Conservation (phyloP, 2,797 vertebrate genomes). For the Xiphorhynchus erythropygius region DNA sequence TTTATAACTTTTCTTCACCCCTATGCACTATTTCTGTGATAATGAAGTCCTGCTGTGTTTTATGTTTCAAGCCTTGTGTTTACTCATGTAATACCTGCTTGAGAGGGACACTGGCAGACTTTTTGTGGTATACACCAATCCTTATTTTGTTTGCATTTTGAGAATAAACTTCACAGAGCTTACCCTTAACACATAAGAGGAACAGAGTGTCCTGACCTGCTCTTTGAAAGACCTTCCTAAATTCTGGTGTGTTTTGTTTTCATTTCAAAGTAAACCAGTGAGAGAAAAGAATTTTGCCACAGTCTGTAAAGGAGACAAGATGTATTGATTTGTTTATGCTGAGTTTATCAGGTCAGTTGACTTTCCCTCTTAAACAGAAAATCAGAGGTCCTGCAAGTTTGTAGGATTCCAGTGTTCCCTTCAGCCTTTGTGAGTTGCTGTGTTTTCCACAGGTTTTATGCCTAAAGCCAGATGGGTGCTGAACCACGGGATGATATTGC, state of each 20-base stretch:
- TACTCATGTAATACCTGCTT: fast-evolving
- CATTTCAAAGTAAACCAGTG: neutral
- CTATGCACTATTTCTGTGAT: neutral
- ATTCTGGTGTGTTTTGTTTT: neutral
- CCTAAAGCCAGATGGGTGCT: neutral
- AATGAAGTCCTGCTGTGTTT: neutral
- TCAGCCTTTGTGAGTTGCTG: neutral
- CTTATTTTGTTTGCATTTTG: neutral
- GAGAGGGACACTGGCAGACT: neutral
- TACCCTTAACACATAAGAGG: neutral
- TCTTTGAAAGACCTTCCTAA: neutral
- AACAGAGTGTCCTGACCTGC: neutral
- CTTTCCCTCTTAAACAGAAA: neutral
- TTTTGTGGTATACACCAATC: neutral
- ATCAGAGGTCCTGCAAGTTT: neutral
- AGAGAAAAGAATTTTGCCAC: neutral
- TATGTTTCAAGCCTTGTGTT: neutral
- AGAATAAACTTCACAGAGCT: neutral
- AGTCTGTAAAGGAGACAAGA: neutral
- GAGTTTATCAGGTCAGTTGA: neutral
- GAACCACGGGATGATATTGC: neutral
- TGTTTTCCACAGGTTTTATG: neutral
- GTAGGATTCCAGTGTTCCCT: neutral
- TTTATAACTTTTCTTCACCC: neutral
- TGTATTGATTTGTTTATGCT: neutral